Percentiles rank a stretch among this genome's conserved stretches.
These are phyloP conservation scores for pig (Sus scrofa) DNA, from an alignment of 2,113 vertebrate species.

Conservation along the genomic window T2T-Sscrofa CM000817.6:75665501-75666000, in stretches of 20 bases:
- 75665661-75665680: background rate
- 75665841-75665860: background rate
- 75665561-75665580: fast-evolving
- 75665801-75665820: fast-evolving
- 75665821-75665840: background rate
- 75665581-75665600: background rate
- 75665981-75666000: background rate
- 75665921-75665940: background rate
- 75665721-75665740: constrained; percentile 73
- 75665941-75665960: background rate
- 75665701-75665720: background rate
- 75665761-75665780: background rate
- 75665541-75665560: background rate
- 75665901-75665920: fast-evolving
- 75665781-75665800: background rate
- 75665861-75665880: background rate
- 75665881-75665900: background rate
- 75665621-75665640: background rate
- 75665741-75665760: constrained; percentile 38
- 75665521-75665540: background rate
- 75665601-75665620: background rate
- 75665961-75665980: background rate
- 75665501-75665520: background rate
- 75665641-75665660: background rate
- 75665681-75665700: constrained; percentile 5